Evolutionary conservation across 2,113 vertebrate species (phyloP).

Genomic region (Gallinago undulata): DNA sequence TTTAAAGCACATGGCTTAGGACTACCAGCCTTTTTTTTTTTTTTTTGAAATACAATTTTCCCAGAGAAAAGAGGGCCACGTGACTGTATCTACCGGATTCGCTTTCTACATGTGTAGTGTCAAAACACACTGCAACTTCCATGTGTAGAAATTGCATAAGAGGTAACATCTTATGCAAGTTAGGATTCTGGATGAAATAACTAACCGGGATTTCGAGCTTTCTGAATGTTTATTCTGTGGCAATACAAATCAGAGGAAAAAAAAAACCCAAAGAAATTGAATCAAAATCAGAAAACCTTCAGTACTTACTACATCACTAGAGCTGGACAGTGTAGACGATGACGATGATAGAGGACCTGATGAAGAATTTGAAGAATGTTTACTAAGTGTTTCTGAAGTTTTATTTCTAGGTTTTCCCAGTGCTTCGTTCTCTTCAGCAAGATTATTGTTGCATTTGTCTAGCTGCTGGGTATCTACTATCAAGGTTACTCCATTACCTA

Average conservation of each 20-base stretch:
- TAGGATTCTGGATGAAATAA: constrained; percentile 15
- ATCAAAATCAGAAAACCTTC: background rate
- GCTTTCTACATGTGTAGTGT: background rate
- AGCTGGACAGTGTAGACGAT: constrained; percentile 89
- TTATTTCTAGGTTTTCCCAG: constrained; percentile 80
- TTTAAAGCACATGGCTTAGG: background rate
- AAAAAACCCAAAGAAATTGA: fast-evolving
- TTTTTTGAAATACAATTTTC: background rate
- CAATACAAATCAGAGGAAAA: background rate
- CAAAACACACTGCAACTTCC: background rate
- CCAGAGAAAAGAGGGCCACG: background rate
- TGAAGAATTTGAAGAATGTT: constrained; percentile 92
- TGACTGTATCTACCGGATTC: background rate
- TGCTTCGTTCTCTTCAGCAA: constrained; percentile 81
- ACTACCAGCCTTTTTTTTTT: background rate
- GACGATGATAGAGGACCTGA: constrained; percentile 89
- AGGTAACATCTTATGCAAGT: background rate
- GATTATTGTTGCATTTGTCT: constrained; percentile 95
- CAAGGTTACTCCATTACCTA: constrained; percentile 91
- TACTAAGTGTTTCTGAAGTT: constrained; percentile 82
- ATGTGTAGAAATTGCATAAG: background rate
- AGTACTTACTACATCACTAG: constrained; percentile 92
- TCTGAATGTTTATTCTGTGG: background rate
- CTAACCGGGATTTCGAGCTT: background rate
- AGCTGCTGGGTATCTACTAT: constrained; percentile 90